Evolutionary conservation across 1,140 invertebrate species (phyloP).

Genomic region (Diorhabda sublineata): DNA sequence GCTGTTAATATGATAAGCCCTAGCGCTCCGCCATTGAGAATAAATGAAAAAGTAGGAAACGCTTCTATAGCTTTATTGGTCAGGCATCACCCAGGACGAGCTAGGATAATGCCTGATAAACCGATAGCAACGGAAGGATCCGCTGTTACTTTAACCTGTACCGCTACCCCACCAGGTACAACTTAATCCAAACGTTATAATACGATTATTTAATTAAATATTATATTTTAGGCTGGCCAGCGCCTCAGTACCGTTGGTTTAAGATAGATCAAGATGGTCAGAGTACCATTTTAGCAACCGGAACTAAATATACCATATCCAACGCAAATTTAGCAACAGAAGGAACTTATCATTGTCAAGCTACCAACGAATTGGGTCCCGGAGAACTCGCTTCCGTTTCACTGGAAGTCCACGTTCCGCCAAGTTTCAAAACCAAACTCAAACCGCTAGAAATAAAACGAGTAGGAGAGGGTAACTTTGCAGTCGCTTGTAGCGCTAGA

Average conservation of each 20-base stretch:
- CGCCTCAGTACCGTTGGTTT: constrained; percentile 85
- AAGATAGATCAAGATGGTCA: constrained; percentile 60
- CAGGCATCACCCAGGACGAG: constrained; percentile 81
- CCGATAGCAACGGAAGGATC: constrained; percentile 82
- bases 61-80: constrained; percentile 76
- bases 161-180: constrained; percentile 65
- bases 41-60: constrained; percentile 65
- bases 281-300: constrained; percentile 63
- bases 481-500: constrained; percentile 75
- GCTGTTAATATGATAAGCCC: constrained; percentile 79
- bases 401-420: constrained; percentile 82
- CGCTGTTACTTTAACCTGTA: constrained; percentile 79
- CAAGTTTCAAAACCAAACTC: constrained; percentile 76
- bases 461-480: constrained; percentile 76
- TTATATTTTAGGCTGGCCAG: constrained; percentile 69
- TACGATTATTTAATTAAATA: not conserved
- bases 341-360: constrained; percentile 85
- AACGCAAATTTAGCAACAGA: constrained; percentile 78
- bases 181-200: not conserved
- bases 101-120: constrained; percentile 74
- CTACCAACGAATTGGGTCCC: constrained; percentile 81
- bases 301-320: constrained; percentile 78
- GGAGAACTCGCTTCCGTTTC: constrained; percentile 77
- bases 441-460: constrained; percentile 75
- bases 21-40: constrained; percentile 54